Base-by-base conservation (phyloP, 2,113 vertebrate species). In the Cyanocitta stelleri region DNA sequence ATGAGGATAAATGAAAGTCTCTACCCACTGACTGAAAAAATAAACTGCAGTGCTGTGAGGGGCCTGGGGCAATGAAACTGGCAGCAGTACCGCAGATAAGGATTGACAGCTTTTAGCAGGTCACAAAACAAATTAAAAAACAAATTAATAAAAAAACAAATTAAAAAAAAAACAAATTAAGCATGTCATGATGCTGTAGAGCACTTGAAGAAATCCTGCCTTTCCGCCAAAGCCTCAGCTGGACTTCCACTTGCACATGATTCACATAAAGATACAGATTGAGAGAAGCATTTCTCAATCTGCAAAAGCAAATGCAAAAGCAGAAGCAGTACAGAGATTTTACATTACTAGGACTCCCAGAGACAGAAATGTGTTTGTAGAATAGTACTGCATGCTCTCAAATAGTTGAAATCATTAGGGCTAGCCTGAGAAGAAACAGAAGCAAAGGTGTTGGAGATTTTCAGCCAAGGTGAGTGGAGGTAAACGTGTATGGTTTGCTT, bases 11-110 rank as follows among this genome's bases (percentile, higher is more conserved):
- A 67, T 37, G 2, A 37, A 82, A 77, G 7, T 64, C 39, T 83
- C 5, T 55, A 16, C 4, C 16, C 9, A 23, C 2, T 86, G 48
- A 56, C 39, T 35, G 68, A 69, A 68, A 44, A 55, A 63, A 72
- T 23, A 2, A 83, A 68, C 12, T 72, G 7, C 39, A 16, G 8
- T 64, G 33, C 35, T 73, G 3, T 17, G 22, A 13, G 14, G 11
- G 9, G 2, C 2, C 1, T 23, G 4, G 8, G 5, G 5, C 26
- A 44, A 11, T 15, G 19, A 85, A 56, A 37, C 7, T n/a, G 39
- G 13, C 43, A 89, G 39, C 29, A 79, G 43, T 24, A 49, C 29
- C 15, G 22, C 26, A 68, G 29, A 43, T 33, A 73, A 79, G 4
- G 16, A 27, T 77, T 1, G 5, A 21, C 29, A 58, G 29, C 49